These are phyloP conservation scores for Scaptomyza pallida DNA, from an alignment of 1,140 invertebrate genomes.

Conservation along the genomic window DNA sequence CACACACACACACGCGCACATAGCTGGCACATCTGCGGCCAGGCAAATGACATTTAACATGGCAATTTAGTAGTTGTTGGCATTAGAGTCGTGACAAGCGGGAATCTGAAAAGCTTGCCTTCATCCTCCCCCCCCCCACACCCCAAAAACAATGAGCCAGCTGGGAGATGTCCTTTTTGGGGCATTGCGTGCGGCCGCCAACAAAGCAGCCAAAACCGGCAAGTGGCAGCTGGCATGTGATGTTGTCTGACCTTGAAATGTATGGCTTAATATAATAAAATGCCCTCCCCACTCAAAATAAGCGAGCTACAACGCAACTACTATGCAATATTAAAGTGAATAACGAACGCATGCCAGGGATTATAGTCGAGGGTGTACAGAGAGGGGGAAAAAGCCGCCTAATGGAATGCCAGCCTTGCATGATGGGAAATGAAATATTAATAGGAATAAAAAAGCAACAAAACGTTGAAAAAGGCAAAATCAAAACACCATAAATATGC, in stretches of 20 bases:
- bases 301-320: conserved; percentile 15
- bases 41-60: conserved; percentile 53
- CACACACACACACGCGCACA: too few relatives aligned
- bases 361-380: too few relatives aligned
- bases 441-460: conserved; percentile 49
- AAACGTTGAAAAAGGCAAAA: conserved; percentile 34
- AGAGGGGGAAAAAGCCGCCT: not conserved
- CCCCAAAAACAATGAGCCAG: conserved; percentile 14
- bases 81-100: conserved; percentile 44
- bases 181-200: conserved; percentile 37
- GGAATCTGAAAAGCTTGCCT: conserved; percentile 39
- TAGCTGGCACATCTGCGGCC: conserved; percentile 32
- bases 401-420: too few relatives aligned
- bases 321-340: conserved; percentile 50
- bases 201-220: conserved; percentile 12
- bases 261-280: conserved; percentile 67
- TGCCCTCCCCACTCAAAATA: conserved; percentile 38
- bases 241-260: conserved; percentile 73
- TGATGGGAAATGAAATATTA: conserved; percentile 48
- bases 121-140: too few relatives aligned
- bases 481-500: conserved; percentile 34
- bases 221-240: conserved; percentile 57
- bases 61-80: conserved; percentile 44
- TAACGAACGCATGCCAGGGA: conserved; percentile 15
- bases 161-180: conserved; percentile 35